Evolutionary conservation across 1,140 invertebrate species (phyloP).

Genomic region (Panagrolaimus sp.): DNA sequence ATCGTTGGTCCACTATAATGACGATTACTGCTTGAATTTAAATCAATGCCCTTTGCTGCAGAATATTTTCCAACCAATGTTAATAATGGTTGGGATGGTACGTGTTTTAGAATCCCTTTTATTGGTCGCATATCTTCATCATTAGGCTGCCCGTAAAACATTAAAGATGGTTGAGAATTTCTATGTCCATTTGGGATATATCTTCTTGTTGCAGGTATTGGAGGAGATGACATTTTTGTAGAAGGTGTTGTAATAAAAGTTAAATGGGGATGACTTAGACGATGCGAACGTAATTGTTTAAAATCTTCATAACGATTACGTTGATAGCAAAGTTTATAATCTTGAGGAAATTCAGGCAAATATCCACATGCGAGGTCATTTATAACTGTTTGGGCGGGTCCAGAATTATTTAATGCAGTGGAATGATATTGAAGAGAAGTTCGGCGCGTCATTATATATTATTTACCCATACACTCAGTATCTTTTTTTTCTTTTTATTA

Average conservation of each 20-base stretch:
- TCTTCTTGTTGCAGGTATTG: no score
- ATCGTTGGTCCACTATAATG: no score
- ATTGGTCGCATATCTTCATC: background rate
- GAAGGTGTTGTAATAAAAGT: background rate
- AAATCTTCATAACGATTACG: background rate
- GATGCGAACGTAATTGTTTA: background rate
- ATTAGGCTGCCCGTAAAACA: background rate
- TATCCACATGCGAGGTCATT: conserved; percentile 8
- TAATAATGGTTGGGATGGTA: background rate
- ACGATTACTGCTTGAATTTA: no score
- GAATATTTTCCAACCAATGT: background rate
- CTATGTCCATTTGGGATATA: background rate
- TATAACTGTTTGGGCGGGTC: conserved; percentile 8
- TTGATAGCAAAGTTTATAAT: background rate
- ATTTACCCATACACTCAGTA: no score
- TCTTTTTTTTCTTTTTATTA: no score
- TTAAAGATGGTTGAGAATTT: background rate
- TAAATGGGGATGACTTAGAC: conserved; percentile 6
- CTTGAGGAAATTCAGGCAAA: background rate
- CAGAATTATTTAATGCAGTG: background rate
- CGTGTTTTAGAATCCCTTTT: conserved; percentile 2
- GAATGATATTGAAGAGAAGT: conserved; percentile 2
- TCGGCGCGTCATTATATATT: background rate
- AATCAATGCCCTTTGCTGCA: no score
- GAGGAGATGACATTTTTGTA: no score